A percentile compares a stretch with the other conserved stretches of the same genome.
Evolutionary conservation across 2,113 vertebrate species (phyloP).

Genomic region (Podocnemis expansa): DNA sequence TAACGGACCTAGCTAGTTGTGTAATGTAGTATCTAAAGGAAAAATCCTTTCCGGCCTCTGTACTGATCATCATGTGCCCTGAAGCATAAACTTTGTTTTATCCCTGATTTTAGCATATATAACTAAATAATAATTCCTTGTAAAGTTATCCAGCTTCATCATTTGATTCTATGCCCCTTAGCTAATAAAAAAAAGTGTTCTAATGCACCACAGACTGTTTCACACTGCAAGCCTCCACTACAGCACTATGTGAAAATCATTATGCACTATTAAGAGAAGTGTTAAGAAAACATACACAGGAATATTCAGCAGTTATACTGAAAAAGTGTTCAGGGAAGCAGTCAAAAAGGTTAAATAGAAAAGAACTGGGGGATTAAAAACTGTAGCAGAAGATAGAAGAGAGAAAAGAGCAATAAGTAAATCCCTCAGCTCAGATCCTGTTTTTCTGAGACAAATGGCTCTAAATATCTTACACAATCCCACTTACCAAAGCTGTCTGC

Average conservation of each 20-base stretch:
- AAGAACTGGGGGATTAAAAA: neutral
- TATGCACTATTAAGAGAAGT: neutral
- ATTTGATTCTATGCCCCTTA: neutral
- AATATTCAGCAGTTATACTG: neutral
- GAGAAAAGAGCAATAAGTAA: neutral
- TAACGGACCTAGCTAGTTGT: neutral
- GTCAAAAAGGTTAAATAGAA: fast-evolving
- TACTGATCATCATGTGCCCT: neutral
- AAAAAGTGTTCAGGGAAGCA: neutral
- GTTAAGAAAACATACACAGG: neutral
- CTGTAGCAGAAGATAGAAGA: neutral
- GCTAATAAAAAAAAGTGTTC: neutral
- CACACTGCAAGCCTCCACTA: neutral
- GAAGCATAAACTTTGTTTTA: neutral
- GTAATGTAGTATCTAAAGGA: neutral
- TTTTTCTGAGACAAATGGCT: neutral
- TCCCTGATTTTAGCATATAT: neutral
- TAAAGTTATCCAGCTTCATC: neutral
- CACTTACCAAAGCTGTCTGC: constrained; percentile 74
- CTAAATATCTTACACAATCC: neutral
- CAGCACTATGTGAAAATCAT: neutral
- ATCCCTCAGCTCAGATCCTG: neutral
- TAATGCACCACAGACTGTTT: neutral
- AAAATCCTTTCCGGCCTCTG: neutral
- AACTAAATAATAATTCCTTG: neutral